These are phyloP conservation scores for Cabera pusaria DNA, from an alignment of 2,888 invertebrate genomes.

Conservation along the genomic window DNA sequence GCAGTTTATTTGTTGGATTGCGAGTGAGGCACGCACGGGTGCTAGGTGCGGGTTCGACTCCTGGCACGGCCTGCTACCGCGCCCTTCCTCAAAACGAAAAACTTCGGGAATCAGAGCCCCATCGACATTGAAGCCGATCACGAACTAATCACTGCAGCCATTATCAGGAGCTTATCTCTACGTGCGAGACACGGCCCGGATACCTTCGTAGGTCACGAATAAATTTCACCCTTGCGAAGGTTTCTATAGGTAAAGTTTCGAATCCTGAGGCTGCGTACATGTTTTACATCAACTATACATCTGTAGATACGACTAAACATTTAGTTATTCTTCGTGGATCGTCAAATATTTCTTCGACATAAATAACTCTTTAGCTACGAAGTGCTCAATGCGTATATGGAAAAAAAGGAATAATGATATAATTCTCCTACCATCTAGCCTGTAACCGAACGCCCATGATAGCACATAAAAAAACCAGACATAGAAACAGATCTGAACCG, in stretches of 20 bases:
- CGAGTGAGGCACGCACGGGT: constrained; percentile 26
- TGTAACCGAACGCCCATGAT: no score
- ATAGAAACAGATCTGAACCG: no score
- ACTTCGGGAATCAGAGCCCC: constrained; percentile 8
- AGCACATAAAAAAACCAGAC: no score
- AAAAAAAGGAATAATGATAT: no score
- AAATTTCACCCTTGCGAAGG: constrained; percentile 9
- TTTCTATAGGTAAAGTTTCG: constrained; percentile 4
- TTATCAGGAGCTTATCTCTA: constrained; percentile 8
- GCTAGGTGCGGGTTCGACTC: constrained; percentile 1
- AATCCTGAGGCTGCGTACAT: background rate
- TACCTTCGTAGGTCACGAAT: constrained; percentile 8
- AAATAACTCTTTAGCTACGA: no score
- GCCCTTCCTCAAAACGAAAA: constrained; percentile 10
- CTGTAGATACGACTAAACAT: no score
- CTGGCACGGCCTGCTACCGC: constrained; percentile 25
- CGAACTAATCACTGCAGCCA: constrained; percentile 14
- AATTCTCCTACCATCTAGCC: no score
- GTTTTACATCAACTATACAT: no score
- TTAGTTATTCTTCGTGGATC: no score
- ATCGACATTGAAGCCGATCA: constrained; percentile 14
- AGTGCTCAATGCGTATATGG: no score
- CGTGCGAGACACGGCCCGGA: background rate
- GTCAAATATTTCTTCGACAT: no score
- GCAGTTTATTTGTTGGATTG: constrained; percentile 23